Evolutionary conservation across 2,888 invertebrate genomes (phyloP).

Genomic region (Leuctra nigra): DNA sequence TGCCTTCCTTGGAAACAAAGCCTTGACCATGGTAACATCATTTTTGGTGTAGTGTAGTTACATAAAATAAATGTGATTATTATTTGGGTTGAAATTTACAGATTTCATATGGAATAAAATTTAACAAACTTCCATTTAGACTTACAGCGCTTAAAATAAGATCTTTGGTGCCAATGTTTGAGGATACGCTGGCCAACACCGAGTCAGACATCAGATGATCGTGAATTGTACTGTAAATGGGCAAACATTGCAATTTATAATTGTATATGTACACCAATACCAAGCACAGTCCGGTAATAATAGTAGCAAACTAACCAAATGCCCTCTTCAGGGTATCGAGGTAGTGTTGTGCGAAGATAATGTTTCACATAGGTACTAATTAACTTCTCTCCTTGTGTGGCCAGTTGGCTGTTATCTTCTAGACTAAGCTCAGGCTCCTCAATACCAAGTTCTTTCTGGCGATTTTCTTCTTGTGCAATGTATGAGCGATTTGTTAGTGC

Average conservation of each 20-base stretch:
- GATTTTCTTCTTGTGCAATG: conserved; percentile 60
- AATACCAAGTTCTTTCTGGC: conserved; percentile 63
- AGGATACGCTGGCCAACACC: conserved; percentile 63
- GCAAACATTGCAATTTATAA: neutral
- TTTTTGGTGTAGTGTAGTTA: too few relatives aligned
- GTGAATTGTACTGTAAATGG: conserved; percentile 47
- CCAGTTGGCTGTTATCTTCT: conserved; percentile 61
- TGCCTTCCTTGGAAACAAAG: too few relatives aligned
- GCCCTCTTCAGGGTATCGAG: conserved; percentile 69
- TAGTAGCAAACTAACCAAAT: conserved; percentile 46
- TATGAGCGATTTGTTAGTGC: conserved; percentile 79
- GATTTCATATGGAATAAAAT: too few relatives aligned
- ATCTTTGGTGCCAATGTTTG: conserved; percentile 74
- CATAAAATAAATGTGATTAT: too few relatives aligned
- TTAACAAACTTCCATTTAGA: conserved; percentile 31
- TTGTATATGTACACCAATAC: neutral
- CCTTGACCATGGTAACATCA: too few relatives aligned
- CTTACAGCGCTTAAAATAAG: conserved; percentile 70
- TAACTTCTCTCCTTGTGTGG: conserved; percentile 59
- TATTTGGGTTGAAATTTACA: too few relatives aligned
- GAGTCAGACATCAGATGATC: conserved; percentile 58
- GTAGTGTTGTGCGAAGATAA: conserved; percentile 62
- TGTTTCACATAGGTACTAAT: conserved; percentile 56
- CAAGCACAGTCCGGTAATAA: neutral
- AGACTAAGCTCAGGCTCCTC: conserved; percentile 49